Evolutionary conservation across 2,888 invertebrate species (phyloP), one percentile per base, ranked within the genome.

Genomic region (Lepidochitona cinerea): DNA sequence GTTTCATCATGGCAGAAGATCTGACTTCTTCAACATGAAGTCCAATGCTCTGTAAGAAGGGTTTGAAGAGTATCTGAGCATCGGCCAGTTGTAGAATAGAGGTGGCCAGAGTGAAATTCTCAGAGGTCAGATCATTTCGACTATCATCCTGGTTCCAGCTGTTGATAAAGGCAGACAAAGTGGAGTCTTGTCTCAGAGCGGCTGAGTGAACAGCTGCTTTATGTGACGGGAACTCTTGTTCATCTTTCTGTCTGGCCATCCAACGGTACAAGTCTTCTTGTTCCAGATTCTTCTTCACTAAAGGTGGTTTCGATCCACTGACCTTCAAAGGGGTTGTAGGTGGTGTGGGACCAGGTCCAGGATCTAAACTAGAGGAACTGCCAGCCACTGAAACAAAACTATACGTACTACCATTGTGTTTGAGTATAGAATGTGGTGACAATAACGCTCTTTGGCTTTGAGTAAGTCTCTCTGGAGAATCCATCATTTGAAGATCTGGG

Each of bases 221-320:
- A 26, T 18, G 14, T 32, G 65, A n/a, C 35, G 66, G 36, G 70
- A 26, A 49, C 36, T 41, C 33, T 33, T 65, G 26, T 29, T 92
- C 92, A 78, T 93, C 93, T 83, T 96, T 96, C 85, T 97, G 97
- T 84, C 96, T 95, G 0, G 96, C 96, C 97, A 98, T 97, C 97
- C 97, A 98, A 83, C 87, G 82, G 70, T 98, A 97, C 59, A 98
- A 92, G 91, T 97, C 97, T 87, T 96, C 96, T 26, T 89, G 85
- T 66, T 87, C 84, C 37, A 83, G 54, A 83, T 81, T 32, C 69
- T 78, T 79, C 66, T 81, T 77, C 64, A 80, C 53, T 68, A 78
- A 78, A n/a, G 79, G 37, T 35, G 64, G 78, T 71, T 75, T 80
- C 3, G 75, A 77, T 23, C 74, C 70, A 9, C 74, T 71, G 1